Evolutionary conservation across 2,888 invertebrate genomes (phyloP).

Genomic region (Dasypolia templi): DNA sequence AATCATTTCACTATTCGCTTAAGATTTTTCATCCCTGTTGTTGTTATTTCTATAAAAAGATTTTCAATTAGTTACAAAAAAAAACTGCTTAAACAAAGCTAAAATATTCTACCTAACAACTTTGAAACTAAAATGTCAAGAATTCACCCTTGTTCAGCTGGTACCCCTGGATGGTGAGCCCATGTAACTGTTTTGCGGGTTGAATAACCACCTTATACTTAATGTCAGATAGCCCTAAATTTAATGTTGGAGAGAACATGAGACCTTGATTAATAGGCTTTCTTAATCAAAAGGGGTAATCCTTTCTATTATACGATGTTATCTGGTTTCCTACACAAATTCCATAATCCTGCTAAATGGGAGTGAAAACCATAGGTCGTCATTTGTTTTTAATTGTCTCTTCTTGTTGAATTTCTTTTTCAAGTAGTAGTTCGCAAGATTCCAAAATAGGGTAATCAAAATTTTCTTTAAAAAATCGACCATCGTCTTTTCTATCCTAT

Average conservation of each 20-base stretch:
- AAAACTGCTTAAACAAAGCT: conserved; percentile 1
- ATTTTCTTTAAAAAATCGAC: background rate
- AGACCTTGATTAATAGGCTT: conserved; percentile 58
- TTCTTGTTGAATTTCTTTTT: background rate
- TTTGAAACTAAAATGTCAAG: conserved; percentile 43
- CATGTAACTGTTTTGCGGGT: conserved; percentile 49
- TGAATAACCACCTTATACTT: conserved; percentile 61
- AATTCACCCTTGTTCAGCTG: conserved; percentile 36
- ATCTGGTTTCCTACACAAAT: conserved; percentile 34
- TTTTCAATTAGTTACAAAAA: background rate
- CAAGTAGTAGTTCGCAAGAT: too few species aligned
- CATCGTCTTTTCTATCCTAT: background rate
- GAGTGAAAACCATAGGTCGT: background rate
- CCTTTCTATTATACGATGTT: conserved; percentile 42
- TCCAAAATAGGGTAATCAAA: background rate
- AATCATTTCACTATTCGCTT: conserved; percentile 37
- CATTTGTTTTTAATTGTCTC: background rate
- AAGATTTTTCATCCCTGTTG: background rate
- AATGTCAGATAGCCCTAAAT: conserved; percentile 62
- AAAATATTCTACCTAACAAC: conserved; percentile 23
- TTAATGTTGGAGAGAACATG: conserved; percentile 61
- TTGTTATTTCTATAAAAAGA: background rate
- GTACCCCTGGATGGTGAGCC: conserved; percentile 46
- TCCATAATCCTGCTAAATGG: background rate
- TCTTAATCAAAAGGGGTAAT: conserved; percentile 60